These are phyloP conservation scores for Erpobdella octoculata DNA, from an alignment of 2,888 invertebrate species.

Conservation along the genomic window DNA sequence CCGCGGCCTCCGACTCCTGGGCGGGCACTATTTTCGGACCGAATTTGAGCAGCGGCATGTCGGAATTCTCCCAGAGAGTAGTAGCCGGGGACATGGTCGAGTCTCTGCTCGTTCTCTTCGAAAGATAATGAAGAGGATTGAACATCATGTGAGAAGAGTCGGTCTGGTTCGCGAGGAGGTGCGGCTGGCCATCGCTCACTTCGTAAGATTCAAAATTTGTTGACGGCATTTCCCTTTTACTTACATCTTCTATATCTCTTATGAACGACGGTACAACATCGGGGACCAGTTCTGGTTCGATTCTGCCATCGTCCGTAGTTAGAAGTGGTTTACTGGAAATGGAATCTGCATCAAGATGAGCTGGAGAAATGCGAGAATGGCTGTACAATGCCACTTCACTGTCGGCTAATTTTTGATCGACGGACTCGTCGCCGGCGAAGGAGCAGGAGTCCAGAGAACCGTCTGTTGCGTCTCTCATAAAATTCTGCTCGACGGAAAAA, in stretches of 20 bases:
- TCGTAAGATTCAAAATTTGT: neutral
- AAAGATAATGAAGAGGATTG: neutral
- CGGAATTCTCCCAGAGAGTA: conserved; percentile 45
- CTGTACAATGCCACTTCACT: neutral
- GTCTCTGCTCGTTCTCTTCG: conserved; percentile 22
- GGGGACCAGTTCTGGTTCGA: neutral
- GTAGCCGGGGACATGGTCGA: conserved; percentile 47
- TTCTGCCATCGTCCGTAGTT: neutral
- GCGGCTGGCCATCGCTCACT: neutral
- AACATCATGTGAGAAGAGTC: neutral
- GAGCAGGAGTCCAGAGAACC: neutral
- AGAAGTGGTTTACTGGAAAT: neutral
- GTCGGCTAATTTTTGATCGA: conserved; percentile 10
- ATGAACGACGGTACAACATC: neutral
- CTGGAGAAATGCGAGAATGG: neutral
- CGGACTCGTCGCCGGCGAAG: neutral
- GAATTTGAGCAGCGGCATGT: conserved; percentile 14
- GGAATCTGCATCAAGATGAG: neutral
- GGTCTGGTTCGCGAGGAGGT: neutral
- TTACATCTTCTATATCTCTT: no score
- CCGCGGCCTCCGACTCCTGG: neutral
- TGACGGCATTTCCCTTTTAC: neutral
- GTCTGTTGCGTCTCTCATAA: neutral
- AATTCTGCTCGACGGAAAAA: neutral
- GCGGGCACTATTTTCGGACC: conserved; percentile 1